Percentiles rank a stretch among this genome's conserved stretches.
phyloP scores from a whole-genome alignment of 2,888 invertebrate species.

The Baronia brevicornis region DNA sequence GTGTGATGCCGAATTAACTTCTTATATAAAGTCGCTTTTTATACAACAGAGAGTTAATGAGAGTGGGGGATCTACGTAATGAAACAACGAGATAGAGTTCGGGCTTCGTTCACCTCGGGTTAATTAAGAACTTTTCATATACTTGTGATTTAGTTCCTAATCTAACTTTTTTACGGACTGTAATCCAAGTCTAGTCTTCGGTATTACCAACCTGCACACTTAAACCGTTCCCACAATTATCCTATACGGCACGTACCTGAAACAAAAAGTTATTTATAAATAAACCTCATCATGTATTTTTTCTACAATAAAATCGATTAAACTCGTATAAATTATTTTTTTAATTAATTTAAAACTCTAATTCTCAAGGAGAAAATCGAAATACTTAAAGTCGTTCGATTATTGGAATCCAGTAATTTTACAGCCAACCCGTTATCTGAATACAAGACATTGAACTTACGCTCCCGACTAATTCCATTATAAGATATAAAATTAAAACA shows the following conservation, averaged over 20 bases:
- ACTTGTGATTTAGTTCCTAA: constrained; percentile 14
- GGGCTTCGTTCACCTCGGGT: constrained; percentile 29
- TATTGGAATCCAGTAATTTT: constrained; percentile 32
- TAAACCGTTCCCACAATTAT: constrained; percentile 1
- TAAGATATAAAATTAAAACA: constrained; percentile 18
- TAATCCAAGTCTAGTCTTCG: constrained; percentile 13
- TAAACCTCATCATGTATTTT: too few relatives aligned
- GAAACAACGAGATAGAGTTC: constrained; percentile 40
- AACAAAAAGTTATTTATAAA: constrained; percentile 24
- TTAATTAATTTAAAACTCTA: too few relatives aligned
- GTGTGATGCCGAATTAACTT: constrained; percentile 73
- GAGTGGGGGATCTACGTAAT: constrained; percentile 57
- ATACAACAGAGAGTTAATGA: constrained; percentile 66
- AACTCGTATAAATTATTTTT: background rate
- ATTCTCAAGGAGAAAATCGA: too few relatives aligned
- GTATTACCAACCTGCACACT: constrained; percentile 19
- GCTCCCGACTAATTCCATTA: constrained; percentile 20
- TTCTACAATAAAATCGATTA: background rate
- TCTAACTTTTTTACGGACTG: constrained; percentile 14
- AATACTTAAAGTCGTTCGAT: constrained; percentile 38
- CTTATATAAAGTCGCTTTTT: constrained; percentile 69
- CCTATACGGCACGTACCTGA: constrained; percentile 10
- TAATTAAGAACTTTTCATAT: constrained; percentile 44
- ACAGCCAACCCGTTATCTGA: constrained; percentile 33
- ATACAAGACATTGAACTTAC: constrained; percentile 26